Conservation (phyloP, 2,113 vertebrate species). For the Hippocampus mohnikei region DNA sequence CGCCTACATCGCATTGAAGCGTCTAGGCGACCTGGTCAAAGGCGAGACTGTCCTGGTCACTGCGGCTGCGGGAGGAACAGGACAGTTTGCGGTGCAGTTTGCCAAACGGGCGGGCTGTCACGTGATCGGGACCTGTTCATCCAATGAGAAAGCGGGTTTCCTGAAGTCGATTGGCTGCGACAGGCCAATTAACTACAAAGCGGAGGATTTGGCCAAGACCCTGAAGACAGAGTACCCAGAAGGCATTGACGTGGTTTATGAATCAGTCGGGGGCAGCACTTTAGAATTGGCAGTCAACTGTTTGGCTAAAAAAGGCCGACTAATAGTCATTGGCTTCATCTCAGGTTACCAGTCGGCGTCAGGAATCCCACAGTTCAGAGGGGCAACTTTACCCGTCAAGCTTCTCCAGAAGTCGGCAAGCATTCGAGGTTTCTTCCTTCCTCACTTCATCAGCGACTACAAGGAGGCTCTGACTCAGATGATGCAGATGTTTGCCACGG, state of each 20-base stretch:
- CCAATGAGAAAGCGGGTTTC: constrained; percentile 81
- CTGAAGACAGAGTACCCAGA: constrained; percentile 78
- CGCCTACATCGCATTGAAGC: constrained; percentile 83
- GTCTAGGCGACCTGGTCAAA: constrained; percentile 78
- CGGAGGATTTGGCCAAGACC: constrained; percentile 72
- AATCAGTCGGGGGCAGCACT: constrained; percentile 84
- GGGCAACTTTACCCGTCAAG: constrained; percentile 76
- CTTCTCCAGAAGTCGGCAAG: constrained; percentile 87
- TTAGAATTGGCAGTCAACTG: constrained; percentile 80
- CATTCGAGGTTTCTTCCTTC: constrained; percentile 85
- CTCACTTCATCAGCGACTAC: constrained; percentile 80
- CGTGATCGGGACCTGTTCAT: constrained; percentile 88
- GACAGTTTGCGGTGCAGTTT: constrained; percentile 90
- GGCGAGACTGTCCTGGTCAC: constrained; percentile 86
- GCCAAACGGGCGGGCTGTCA: constrained; percentile 86
- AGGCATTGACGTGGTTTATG: constrained; percentile 87
- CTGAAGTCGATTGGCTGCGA: constrained; percentile 87
- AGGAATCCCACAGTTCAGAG: constrained; percentile 76
- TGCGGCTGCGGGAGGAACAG: constrained; percentile 84
- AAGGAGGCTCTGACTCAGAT: constrained; percentile 76
- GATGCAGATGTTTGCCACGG: constrained; percentile 76
- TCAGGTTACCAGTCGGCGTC: constrained; percentile 82
- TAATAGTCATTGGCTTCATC: constrained; percentile 89
- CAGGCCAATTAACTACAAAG: constrained; percentile 82
- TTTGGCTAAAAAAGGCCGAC: constrained; percentile 78